These are phyloP conservation scores for Megaceryle maxima DNA, from an alignment of 2,113 vertebrate species.

Conservation along the genomic window DNA sequence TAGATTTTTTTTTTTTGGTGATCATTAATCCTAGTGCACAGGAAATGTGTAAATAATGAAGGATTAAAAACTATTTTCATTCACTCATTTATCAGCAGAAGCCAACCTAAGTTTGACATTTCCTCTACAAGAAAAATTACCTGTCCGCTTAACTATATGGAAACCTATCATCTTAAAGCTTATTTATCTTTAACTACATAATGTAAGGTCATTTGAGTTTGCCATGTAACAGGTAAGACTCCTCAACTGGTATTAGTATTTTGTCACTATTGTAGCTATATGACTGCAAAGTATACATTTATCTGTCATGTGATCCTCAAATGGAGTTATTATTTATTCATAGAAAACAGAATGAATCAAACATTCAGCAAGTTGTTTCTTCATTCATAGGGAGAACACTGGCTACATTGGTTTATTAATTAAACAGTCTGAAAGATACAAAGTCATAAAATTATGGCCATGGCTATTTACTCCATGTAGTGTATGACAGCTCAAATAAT, in stretches of 20 bases:
- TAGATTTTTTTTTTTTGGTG: background rate
- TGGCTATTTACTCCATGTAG: background rate
- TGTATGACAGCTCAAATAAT: background rate
- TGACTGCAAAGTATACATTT: background rate
- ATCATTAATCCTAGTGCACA: background rate
- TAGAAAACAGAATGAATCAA: background rate
- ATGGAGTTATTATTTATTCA: background rate
- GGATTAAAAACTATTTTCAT: background rate
- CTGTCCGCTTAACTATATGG: background rate
- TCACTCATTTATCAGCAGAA: conserved; percentile 15
- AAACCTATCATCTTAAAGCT: background rate
- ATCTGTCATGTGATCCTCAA: background rate
- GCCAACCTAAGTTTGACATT: background rate
- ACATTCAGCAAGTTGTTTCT: background rate
- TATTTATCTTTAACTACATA: background rate
- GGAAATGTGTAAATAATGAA: background rate
- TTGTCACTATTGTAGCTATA: background rate
- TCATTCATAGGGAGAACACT: background rate
- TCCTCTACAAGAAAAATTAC: background rate
- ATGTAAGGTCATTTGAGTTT: background rate
- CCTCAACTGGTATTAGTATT: background rate
- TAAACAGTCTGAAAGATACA: background rate
- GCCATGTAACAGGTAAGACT: background rate
- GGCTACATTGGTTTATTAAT: background rate
- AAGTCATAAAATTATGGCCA: background rate